Conservation (phyloP, 2,113 vertebrate genomes). For the Euleptes europaea region DNA sequence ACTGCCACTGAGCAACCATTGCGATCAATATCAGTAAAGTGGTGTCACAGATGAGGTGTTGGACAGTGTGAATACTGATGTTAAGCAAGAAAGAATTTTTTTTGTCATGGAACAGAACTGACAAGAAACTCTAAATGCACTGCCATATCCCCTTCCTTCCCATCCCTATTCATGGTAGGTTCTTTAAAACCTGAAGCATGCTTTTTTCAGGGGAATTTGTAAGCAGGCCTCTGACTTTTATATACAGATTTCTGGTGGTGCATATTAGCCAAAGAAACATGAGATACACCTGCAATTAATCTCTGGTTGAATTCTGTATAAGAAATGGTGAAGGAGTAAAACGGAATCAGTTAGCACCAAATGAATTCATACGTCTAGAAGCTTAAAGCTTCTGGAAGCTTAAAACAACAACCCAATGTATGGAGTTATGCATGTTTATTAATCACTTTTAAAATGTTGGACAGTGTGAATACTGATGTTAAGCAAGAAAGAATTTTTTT, state of each 20-base stretch:
- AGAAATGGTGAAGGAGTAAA: too few relatives aligned
- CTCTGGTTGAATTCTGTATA: not conserved
- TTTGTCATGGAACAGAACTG: not conserved
- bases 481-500: not conserved
- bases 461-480: not conserved
- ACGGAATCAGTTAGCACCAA: too few relatives aligned
- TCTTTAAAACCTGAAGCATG: rapidly evolving
- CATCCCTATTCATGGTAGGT: not conserved
- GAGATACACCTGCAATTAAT: not conserved
- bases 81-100: not conserved
- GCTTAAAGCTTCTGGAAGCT: not conserved
- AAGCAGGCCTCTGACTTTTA: not conserved
- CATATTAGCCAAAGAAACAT: not conserved
- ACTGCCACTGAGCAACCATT: not conserved
- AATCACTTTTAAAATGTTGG: not conserved
- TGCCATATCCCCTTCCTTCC: not conserved
- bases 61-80: not conserved
- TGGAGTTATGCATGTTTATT: too few relatives aligned
- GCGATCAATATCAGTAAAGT: not conserved
- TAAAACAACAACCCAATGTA: not conserved
- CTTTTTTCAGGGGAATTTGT: not conserved
- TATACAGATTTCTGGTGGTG: not conserved
- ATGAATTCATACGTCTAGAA: too few relatives aligned
- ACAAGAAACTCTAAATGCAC: not conserved
- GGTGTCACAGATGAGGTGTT: not conserved